Evolutionary conservation across 2,797 vertebrate genomes (phyloP).

Genomic region (Lemur catta): DNA sequence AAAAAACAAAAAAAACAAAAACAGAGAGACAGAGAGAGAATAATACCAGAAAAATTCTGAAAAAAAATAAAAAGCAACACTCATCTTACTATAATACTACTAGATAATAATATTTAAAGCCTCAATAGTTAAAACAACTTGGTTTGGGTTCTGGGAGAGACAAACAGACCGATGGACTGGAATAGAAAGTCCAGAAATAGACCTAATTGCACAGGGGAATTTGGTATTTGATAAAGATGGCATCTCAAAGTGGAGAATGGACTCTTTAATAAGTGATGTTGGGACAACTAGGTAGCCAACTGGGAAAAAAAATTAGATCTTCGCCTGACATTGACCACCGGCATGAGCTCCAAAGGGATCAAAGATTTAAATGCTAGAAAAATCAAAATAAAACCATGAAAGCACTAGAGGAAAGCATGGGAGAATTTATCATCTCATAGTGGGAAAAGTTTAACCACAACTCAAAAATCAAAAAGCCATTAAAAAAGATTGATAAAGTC

Average conservation of each 20-base stretch:
- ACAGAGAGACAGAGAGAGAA: not conserved
- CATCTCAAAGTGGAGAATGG: not conserved
- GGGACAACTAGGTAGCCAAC: not conserved
- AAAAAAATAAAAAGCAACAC: not conserved
- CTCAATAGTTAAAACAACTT: not conserved
- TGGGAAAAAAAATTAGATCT: not conserved
- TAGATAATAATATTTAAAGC: not conserved
- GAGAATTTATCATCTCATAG: constrained; percentile 39
- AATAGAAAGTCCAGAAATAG: constrained; percentile 41
- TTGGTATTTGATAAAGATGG: not conserved
- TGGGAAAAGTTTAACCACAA: constrained; percentile 11
- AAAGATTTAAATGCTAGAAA: constrained; percentile 46
- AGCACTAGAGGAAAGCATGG: constrained; percentile 4
- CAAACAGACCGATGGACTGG: not conserved
- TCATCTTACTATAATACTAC: not conserved
- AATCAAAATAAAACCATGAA: constrained; percentile 36
- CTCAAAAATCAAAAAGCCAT: not conserved
- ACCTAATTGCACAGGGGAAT: not conserved
- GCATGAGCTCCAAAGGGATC: not conserved
- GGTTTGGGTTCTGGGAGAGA: constrained; percentile 5
- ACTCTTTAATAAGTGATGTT: not conserved
- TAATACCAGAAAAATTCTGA: not conserved
- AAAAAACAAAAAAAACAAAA: not conserved
- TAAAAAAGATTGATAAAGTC: constrained; percentile 38
- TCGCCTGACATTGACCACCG: not conserved